Conservation (phyloP, 1,140 invertebrate species). For the Akabosia matsudoensis region DNA sequence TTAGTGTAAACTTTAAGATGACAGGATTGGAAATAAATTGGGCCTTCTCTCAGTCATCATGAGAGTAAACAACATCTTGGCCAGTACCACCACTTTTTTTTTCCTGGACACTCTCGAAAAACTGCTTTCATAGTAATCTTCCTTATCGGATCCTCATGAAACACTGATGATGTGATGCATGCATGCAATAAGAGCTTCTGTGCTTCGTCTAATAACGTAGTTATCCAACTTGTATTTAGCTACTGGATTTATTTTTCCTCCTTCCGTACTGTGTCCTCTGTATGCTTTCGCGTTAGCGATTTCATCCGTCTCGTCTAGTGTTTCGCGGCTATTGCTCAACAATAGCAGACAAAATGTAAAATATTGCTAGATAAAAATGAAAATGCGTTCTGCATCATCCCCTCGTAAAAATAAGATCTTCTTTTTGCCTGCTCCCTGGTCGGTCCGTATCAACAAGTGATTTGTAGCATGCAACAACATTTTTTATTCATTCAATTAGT, state of each 20-base stretch:
- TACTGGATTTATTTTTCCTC: background rate
- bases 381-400: background rate
- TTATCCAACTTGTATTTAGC: slow-evolving; percentile 3
- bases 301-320: too few species aligned
- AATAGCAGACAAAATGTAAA: background rate
- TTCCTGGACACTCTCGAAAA: too few species aligned
- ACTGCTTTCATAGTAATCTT: slow-evolving; percentile 17
- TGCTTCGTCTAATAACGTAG: slow-evolving; percentile 4
- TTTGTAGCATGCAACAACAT: slow-evolving; percentile 21
- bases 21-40: slow-evolving; percentile 18
- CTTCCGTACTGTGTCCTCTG: too few species aligned
- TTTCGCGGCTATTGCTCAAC: too few species aligned
- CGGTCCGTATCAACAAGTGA: slow-evolving; percentile 10
- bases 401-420: background rate
- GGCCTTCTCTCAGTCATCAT: slow-evolving; percentile 13
- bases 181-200: slow-evolving; percentile 12
- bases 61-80: background rate
- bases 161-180: slow-evolving; percentile 7
- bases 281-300: too few species aligned
- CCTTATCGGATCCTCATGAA: background rate
- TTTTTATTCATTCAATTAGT: slow-evolving; percentile 19
- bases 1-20: background rate
- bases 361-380: background rate
- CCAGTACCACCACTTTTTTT: background rate
- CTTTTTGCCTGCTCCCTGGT: background rate